Evolutionary conservation across 2,113 vertebrate genomes (phyloP).

Genomic region (Tupaia chinensis): DNA sequence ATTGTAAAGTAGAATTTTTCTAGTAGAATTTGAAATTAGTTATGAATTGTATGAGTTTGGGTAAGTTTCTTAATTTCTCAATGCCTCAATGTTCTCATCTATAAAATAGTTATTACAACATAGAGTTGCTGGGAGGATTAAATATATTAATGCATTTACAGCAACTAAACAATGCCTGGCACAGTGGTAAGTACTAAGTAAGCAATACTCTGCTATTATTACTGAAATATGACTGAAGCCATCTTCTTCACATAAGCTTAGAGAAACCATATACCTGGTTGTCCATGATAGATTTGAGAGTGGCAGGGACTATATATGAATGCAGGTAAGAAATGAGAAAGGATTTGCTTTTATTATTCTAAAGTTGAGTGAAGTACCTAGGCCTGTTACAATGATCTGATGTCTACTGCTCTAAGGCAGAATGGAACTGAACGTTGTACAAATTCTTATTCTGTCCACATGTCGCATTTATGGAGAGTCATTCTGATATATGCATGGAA

Average conservation of each 20-base stretch:
- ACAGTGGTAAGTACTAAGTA: not conserved
- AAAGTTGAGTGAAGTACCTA: not conserved
- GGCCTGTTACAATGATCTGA: accelerated
- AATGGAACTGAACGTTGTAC: not conserved
- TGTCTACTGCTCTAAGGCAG: not conserved
- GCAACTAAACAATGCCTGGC: not conserved
- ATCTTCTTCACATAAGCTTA: not conserved
- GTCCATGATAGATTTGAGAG: not conserved
- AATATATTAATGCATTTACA: not conserved
- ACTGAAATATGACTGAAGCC: not conserved
- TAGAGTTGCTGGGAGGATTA: not conserved
- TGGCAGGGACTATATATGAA: not conserved
- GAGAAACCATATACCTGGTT: not conserved
- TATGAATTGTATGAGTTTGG: not conserved
- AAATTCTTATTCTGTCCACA: not conserved
- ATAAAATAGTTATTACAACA: not conserved
- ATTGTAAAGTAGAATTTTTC: not conserved
- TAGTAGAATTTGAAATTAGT: not conserved
- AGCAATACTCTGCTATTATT: not conserved
- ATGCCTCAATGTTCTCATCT: not conserved
- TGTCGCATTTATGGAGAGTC: too few species aligned
- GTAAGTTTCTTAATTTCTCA: not conserved
- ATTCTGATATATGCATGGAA: not conserved
- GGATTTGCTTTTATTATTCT: not conserved
- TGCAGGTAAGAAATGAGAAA: not conserved